These are phyloP conservation scores for Tenthredo distinguenda DNA, from an alignment of 2,888 invertebrate species.

Conservation along the genomic window DNA sequence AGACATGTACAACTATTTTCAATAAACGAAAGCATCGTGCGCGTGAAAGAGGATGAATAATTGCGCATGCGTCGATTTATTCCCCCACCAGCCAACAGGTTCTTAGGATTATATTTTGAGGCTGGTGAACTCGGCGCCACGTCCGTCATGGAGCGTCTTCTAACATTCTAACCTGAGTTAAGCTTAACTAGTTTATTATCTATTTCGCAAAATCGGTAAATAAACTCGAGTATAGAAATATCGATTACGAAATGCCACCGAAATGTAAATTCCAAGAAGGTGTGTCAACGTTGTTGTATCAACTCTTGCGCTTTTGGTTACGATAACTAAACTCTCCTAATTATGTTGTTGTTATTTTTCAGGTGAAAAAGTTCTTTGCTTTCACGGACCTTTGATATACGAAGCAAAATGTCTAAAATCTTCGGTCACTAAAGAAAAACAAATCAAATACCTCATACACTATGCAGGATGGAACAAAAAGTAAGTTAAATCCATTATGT, in stretches of 20 bases:
- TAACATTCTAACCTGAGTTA: conserved; percentile 15
- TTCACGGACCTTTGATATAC: conserved; percentile 95
- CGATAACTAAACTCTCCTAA: not conserved
- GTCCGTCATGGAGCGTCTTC: conserved; percentile 18
- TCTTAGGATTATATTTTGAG: not conserved
- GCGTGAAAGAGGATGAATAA: not conserved
- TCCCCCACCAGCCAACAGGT: not conserved
- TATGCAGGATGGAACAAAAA: conserved; percentile 98
- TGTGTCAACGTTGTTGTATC: conserved; percentile 52
- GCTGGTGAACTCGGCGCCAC: conserved; percentile 31
- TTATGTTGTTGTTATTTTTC: conserved; percentile 61
- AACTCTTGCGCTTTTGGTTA: not conserved
- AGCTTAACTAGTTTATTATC: not conserved
- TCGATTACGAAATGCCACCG: conserved; percentile 61
- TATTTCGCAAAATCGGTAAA: conserved; percentile 7
- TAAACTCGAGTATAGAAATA: not conserved
- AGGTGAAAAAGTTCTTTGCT: conserved; percentile 94
- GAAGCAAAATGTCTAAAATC: conserved; percentile 96
- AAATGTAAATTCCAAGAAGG: conserved; percentile 70
- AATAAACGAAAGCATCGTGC: conserved; percentile 35
- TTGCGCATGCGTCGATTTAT: not conserved
- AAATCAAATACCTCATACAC: conserved; percentile 93
- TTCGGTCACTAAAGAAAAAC: conserved; percentile 89
- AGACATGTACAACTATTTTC: not conserved
- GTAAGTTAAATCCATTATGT: conserved; percentile 79